These are phyloP conservation scores for Entosphenus tridentatus DNA, from an alignment of 2,113 vertebrate species.

Conservation along the genomic window DNA sequence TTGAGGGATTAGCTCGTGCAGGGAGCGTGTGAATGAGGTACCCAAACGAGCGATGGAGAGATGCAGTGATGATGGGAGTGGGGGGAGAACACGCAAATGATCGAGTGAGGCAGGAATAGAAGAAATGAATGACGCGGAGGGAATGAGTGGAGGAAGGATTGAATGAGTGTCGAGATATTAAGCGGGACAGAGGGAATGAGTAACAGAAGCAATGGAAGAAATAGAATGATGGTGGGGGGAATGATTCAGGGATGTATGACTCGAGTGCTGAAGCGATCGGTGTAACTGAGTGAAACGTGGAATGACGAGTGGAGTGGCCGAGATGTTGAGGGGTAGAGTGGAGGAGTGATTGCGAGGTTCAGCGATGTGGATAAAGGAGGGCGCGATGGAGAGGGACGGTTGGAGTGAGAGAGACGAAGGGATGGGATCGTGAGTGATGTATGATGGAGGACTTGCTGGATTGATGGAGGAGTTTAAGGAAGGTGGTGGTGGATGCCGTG, in stretches of 20 bases:
- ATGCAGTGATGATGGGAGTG: background rate
- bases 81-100: background rate
- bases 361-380: no score
- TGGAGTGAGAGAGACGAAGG: background rate
- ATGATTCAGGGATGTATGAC: background rate
- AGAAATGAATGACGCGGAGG: background rate
- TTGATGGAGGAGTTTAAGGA: no score
- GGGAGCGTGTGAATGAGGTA: background rate
- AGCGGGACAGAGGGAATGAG: background rate
- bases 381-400: background rate
- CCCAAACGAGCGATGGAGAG: background rate
- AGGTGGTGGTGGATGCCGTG: no score
- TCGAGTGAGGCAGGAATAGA: background rate
- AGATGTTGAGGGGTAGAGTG: background rate
- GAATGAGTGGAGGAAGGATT: background rate
- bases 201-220: background rate
- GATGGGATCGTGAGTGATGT: background rate
- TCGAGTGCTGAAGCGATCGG: no score
- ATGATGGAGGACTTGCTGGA: no score
- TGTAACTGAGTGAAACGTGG: background rate
- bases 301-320: background rate
- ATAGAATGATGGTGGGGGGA: background rate
- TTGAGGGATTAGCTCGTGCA: no score
- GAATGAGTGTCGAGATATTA: background rate
- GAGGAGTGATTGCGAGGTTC: background rate